Percentiles rank a stretch among this genome's conserved stretches.
phyloP scores from a whole-genome alignment of 2,113 vertebrate genomes.

The Ceuthmochares aereus region DNA sequence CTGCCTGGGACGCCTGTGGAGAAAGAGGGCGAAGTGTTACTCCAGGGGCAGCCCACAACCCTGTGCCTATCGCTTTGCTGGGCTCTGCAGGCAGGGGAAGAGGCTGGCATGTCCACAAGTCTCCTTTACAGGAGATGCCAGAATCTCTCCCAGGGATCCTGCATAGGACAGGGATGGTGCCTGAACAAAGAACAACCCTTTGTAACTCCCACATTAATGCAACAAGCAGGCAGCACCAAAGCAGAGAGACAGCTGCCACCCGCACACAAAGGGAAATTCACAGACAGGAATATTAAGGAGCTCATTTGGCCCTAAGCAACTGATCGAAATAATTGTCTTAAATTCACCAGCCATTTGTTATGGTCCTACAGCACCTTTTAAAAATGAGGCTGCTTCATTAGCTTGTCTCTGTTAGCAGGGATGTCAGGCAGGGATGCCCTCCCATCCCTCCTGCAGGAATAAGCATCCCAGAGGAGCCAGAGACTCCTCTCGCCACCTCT shows the following conservation, averaged over 20 bases:
- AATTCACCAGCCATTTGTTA: conserved; percentile 43
- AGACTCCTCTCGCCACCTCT: not conserved
- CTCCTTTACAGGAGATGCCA: not conserved
- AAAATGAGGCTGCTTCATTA: conserved; percentile 10
- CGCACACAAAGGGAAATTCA: conserved; percentile 28
- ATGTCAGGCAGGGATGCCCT: not conserved
- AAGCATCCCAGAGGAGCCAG: not conserved
- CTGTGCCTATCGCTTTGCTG: not conserved
- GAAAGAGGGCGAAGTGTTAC: not conserved
- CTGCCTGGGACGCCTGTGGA: conserved; percentile 88
- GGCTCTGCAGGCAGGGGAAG: not conserved
- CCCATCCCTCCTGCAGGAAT: not conserved
- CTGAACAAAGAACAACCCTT: conserved; percentile 9
- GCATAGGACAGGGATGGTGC: not conserved
- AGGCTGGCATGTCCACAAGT: not conserved
- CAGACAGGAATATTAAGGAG: conserved; percentile 56
- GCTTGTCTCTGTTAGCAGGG: not conserved
- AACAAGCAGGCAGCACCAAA: conserved; percentile 27
- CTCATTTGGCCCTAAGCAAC: conserved; percentile 31
- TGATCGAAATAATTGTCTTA: conserved; percentile 55
- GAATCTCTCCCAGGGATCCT: not conserved
- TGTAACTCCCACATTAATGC: not conserved
- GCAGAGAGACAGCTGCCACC: conserved; percentile 45
- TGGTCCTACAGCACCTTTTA: conserved; percentile 24
- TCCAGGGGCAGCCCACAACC: not conserved